Evolutionary conservation across 2,113 vertebrate species (phyloP).

Genomic region (Elephantulus edwardii): DNA sequence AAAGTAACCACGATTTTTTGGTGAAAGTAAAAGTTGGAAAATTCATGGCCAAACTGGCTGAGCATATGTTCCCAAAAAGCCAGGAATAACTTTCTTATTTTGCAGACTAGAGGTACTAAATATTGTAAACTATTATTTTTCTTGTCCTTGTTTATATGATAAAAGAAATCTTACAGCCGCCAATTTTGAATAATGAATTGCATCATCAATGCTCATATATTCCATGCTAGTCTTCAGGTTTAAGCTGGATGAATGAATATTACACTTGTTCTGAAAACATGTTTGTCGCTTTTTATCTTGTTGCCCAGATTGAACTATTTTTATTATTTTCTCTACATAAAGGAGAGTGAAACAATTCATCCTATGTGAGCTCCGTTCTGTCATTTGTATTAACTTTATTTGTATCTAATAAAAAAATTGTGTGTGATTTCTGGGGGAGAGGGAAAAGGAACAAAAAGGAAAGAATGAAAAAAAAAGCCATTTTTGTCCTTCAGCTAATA

Average conservation of each 20-base stretch:
- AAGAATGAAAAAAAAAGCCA: constrained; percentile 45
- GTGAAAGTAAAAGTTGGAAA: constrained; percentile 91
- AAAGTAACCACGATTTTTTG: constrained; percentile 89
- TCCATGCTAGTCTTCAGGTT: constrained; percentile 64
- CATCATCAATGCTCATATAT: constrained; percentile 62
- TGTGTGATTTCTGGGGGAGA: constrained; percentile 54
- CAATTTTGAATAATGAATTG: constrained; percentile 65
- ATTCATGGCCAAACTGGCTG: constrained; percentile 82
- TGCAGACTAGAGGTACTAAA: constrained; percentile 51
- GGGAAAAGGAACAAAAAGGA: not conserved
- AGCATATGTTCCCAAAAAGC: constrained; percentile 70
- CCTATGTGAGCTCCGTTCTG: constrained; percentile 58
- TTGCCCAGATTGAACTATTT: constrained; percentile 69
- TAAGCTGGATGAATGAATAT: constrained; percentile 67
- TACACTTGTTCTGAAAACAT: constrained; percentile 65
- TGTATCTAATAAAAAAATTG: constrained; percentile 68
- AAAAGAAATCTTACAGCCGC: constrained; percentile 65
- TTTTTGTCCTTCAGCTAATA: constrained; percentile 54
- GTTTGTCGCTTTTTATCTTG: constrained; percentile 73
- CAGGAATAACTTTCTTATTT: constrained; percentile 72
- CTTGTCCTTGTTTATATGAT: constrained; percentile 71
- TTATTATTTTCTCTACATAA: constrained; percentile 66
- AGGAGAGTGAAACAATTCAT: constrained; percentile 63
- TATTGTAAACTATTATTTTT: constrained; percentile 68
- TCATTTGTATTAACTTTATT: constrained; percentile 65